Conservation (phyloP, 2,888 invertebrate species). For the Elegia similella region DNA sequence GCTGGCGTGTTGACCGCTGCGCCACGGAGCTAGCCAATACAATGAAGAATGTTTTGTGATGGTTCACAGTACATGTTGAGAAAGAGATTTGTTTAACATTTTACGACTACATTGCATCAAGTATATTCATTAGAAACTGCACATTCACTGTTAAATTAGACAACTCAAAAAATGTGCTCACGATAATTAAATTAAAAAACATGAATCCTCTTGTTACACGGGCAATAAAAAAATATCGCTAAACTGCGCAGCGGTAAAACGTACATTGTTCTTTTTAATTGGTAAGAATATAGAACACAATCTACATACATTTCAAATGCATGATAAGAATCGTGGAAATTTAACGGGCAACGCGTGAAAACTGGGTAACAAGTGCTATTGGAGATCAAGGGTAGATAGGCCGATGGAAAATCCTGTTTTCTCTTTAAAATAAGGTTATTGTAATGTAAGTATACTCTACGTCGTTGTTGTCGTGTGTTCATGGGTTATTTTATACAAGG, state of each 20-base stretch:
- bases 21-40: too few relatives aligned
- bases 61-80: background rate
- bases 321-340: slow-evolving; percentile 20
- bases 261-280: slow-evolving; percentile 4
- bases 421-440: background rate
- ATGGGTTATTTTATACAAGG: too few relatives aligned
- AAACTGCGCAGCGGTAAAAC: slow-evolving; percentile 8
- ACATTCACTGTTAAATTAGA: background rate
- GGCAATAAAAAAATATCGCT: slow-evolving; percentile 9
- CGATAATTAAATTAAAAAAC: slow-evolving; percentile 3
- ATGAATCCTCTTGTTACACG: background rate
- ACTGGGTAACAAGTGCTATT: slow-evolving; percentile 30
- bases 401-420: background rate
- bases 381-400: slow-evolving; percentile 11
- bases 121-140: background rate
- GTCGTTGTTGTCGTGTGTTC: background rate
- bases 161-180: background rate
- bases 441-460: background rate
- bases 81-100: background rate
- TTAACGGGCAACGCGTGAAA: slow-evolving; percentile 25
- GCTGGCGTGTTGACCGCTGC: too few relatives aligned
- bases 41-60: background rate
- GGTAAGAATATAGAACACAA: slow-evolving; percentile 4
- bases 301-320: slow-evolving; percentile 8
- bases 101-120: background rate